Evolutionary conservation across 2,888 invertebrate species (phyloP), one percentile per base, ranked within the genome.

Genomic region (Shargacucullia verbasci): DNA sequence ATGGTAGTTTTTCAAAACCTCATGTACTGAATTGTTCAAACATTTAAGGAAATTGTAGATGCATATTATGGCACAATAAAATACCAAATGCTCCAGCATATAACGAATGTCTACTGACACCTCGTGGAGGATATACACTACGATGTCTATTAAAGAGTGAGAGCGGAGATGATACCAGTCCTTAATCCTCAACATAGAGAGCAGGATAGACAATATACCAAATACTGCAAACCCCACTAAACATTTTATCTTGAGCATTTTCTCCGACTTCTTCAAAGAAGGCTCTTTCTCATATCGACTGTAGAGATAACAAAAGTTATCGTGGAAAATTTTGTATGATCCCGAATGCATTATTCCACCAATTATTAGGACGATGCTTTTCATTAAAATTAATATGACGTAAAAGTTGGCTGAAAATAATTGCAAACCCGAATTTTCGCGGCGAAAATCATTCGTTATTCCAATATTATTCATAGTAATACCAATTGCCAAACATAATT

Each of bases 21-120:
- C 20, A 6, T 10, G 11, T 14, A 49, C 12, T 12, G 40, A 49
- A 10, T 13, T 25, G 40, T 40, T 49, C 4, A 49, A 49, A 3
- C 20, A 39, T 27, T 40, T 33, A n/a, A 49, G 6, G 11, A 15
- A 25, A n/a, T 34, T 27, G 29, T 34, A 45, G 15, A 56, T 34
- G 6, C 33, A 13, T 27, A 44, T 15, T 11, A 39, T 44, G 7
- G 14, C 15, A 12, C 8, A 31, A 15, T 39, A 48, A 15, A 38
- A 9, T 0, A 39, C 48, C 8, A 48, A 2, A 14, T 50, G 43
- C 15, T 41, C 47, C 11, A 38, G 13, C 6, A 39, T 31, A 5
- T 31, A 39, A n/a, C 48, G 48, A 6, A 31, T 10, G 10, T 48
- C 48, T 11, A 33, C 29, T 31, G 31, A 39, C 2, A n/a, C 13